Conservation (phyloP, 2,797 vertebrate genomes). For the Mallotus villosus region DNA sequence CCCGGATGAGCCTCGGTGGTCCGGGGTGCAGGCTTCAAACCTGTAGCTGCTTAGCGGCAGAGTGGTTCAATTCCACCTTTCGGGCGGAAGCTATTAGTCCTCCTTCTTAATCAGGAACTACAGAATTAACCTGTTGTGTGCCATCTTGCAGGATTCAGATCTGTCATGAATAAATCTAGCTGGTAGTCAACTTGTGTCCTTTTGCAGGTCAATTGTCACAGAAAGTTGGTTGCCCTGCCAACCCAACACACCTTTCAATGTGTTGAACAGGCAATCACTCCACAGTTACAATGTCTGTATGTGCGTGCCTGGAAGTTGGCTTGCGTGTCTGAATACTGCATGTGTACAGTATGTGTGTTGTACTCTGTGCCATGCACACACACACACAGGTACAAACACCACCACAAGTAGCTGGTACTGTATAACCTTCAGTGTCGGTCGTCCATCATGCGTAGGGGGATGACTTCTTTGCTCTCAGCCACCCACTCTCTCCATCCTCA, state of each 20-base stretch:
- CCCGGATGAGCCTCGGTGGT: conserved; percentile 99
- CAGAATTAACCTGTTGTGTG: no score
- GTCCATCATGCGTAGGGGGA: conserved; percentile 34
- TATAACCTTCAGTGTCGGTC: conserved; percentile 34
- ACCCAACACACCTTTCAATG: conserved; percentile 72
- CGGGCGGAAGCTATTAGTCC: conserved; percentile 74
- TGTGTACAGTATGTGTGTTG: conserved; percentile 1
- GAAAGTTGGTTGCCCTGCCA: conserved; percentile 62
- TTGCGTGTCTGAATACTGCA: neutral
- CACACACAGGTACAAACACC: neutral
- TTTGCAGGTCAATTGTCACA: conserved; percentile 64
- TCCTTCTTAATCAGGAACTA: no score
- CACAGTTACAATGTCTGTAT: conserved; percentile 30
- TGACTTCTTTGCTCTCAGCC: conserved; percentile 21
- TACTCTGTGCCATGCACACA: no score
- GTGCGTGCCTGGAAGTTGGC: neutral
- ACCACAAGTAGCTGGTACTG: conserved; percentile 8
- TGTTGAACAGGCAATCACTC: conserved; percentile 76
- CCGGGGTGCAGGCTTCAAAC: conserved; percentile 99
- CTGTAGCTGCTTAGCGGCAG: conserved; percentile 99
- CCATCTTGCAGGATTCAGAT: conserved; percentile 25
- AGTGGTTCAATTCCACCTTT: conserved; percentile 99
- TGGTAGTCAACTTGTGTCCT: conserved; percentile 61
- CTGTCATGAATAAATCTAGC: conserved; percentile 36
- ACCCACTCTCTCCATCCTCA: conserved; percentile 18